phyloP scores from a whole-genome alignment of 1,140 invertebrate genomes.

The Drosophila varians region DNA sequence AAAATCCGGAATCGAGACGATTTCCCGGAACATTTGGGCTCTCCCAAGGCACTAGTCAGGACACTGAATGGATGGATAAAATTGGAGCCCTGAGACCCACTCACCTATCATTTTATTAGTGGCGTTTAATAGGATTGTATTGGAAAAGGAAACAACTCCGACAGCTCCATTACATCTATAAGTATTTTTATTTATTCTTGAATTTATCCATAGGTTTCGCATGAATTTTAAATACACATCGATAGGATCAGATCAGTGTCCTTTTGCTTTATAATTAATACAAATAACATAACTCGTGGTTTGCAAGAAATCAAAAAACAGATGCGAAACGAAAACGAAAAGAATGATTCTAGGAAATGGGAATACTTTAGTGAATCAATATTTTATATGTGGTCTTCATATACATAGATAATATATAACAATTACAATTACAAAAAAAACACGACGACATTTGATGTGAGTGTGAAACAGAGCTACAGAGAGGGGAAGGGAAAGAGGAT shows the following conservation, averaged over 20 bases:
- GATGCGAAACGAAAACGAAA: conserved; percentile 15
- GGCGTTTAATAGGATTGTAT: too few species aligned
- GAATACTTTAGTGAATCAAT: conserved; percentile 38
- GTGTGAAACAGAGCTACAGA: conserved; percentile 8
- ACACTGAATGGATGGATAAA: background rate
- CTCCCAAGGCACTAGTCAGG: background rate
- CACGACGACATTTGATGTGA: conserved; percentile 58
- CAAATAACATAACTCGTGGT: conserved; percentile 31
- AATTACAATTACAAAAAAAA: conserved; percentile 76
- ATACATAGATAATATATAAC: conserved; percentile 63
- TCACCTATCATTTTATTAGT: too few species aligned
- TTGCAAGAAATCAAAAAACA: conserved; percentile 8
- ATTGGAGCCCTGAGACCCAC: too few species aligned
- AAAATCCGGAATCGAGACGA: background rate
- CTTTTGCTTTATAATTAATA: background rate
- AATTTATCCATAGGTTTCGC: conserved; percentile 46
- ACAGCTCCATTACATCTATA: conserved; percentile 42
- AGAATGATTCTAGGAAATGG: conserved; percentile 28
- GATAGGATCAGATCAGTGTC: conserved; percentile 20
- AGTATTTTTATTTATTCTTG: conserved; percentile 52
- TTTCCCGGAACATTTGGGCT: background rate
- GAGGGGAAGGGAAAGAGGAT: background rate
- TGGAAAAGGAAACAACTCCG: background rate
- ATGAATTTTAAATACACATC: conserved; percentile 47
- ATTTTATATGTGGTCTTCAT: conserved; percentile 49